Evolutionary conservation across 1,140 invertebrate species (phyloP).

Genomic region (Brachystomella parvula): DNA sequence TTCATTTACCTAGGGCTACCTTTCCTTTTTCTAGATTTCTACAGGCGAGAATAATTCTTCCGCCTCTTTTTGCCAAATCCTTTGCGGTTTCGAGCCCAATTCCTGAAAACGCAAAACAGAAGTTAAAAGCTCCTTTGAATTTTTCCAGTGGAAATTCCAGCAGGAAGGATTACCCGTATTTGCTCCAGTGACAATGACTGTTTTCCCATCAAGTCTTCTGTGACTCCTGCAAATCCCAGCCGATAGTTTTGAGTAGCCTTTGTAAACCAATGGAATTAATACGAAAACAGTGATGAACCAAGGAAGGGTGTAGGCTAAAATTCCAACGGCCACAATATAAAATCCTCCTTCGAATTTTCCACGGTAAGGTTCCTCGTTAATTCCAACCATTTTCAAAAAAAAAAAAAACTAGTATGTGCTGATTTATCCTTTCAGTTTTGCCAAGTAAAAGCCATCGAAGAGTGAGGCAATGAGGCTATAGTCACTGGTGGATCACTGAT

Average conservation of each 20-base stretch:
- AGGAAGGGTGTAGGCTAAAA: background rate
- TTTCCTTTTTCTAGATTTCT: slow-evolving; percentile 42
- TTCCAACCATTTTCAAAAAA: background rate
- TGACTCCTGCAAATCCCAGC: slow-evolving; percentile 45
- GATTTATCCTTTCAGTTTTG: too few relatives aligned
- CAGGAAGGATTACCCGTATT: slow-evolving; percentile 43
- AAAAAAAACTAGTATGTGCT: too few relatives aligned
- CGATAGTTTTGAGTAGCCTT: slow-evolving; percentile 43
- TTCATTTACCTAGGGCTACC: slow-evolving; percentile 32
- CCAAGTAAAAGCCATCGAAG: too few relatives aligned
- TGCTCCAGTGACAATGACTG: slow-evolving; percentile 50
- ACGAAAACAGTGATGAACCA: background rate
- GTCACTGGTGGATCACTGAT: too few relatives aligned
- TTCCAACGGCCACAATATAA: background rate
- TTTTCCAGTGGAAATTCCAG: background rate
- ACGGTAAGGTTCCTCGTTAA: background rate
- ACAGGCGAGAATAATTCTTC: slow-evolving; percentile 47
- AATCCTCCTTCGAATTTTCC: background rate
- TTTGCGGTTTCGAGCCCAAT: slow-evolving; percentile 50
- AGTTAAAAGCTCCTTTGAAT: too few relatives aligned
- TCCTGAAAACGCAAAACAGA: slow-evolving; percentile 46
- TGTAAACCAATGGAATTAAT: slow-evolving; percentile 25
- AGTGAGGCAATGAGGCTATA: too few relatives aligned
- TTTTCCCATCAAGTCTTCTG: slow-evolving; percentile 48
- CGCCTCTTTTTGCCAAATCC: slow-evolving; percentile 43